Evolutionary conservation across 2,797 vertebrate genomes (phyloP), one percentile per base, ranked within the genome.

Genomic region (Parauchenoglanis ngamensis): DNA sequence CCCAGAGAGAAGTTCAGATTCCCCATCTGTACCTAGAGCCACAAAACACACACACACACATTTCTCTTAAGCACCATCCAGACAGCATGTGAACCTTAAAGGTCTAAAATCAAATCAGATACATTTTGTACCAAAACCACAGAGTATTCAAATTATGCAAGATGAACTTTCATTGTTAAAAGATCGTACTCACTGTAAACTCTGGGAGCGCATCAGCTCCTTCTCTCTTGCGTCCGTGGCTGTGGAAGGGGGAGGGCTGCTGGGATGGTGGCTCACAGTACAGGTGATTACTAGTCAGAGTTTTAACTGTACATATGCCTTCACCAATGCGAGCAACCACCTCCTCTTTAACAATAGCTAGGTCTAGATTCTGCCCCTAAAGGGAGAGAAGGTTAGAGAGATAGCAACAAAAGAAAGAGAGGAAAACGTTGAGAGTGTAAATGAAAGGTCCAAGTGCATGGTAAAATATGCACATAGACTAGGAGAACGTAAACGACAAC

Each of bases 331-430:
- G 93, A 72, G 98, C 98, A 89, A 98, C 95, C 90, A 99, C 98
- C 95, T 99, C 98, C 17, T 99, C 98, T 94, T 99, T 99, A 44
- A 94, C 96, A 91, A 99, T 98, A 3, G 98, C 98, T 80, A 98
- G 94, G 93, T 99, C 97, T 92, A 99, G 93, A 92, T 99, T 97
- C 88, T 99, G 98, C 0, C 98, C 98, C 98, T 99, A 92, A 84
- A 91, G 15, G n/a, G n/a, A 80, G 19, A 68, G 67, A 73, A 15
- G 0, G 44, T 76, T 12, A 52, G 1, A 25, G 21, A 63, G 46
- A n/a, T 46, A 23, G 10, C 7, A 23, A 75, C 28, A 35, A 15
- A 57, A 7, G 15, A 73, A 1, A 0, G 2, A 31, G 52, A 2
- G 13, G 7, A 35, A 17, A 75, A 63, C 49, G 15, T n/a, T 17